Percentiles rank a stretch among this genome's conserved stretches.
These are phyloP conservation scores for Anguilla megastoma DNA, from an alignment of 2,797 vertebrate species.

Conservation along the genomic window DNA sequence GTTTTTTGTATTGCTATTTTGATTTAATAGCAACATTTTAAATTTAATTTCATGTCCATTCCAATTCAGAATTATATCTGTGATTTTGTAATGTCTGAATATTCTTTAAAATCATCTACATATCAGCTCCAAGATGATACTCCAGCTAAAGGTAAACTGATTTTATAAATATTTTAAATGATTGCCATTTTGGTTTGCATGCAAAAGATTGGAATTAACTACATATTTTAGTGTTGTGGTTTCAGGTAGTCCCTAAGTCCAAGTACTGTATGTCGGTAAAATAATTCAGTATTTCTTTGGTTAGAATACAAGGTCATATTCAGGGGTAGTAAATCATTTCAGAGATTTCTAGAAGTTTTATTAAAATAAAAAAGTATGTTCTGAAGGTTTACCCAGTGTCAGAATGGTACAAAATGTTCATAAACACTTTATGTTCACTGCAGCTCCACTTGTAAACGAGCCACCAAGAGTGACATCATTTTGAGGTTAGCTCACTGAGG, in stretches of 20 bases:
- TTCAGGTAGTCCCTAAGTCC: neutral
- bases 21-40: conserved; percentile 24
- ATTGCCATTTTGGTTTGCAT: conserved; percentile 1
- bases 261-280: neutral
- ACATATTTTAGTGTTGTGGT: neutral
- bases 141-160: neutral
- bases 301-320: neutral
- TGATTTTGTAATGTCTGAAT: neutral
- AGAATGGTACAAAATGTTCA: neutral
- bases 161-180: neutral
- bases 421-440: neutral
- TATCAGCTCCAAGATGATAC: neutral
- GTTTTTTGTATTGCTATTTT: neutral
- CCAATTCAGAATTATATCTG: neutral
- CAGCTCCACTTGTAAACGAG: neutral
- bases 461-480: neutral
- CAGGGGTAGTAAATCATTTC: neutral
- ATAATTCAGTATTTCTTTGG: neutral
- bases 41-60: conserved; percentile 33
- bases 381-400: neutral
- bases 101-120: neutral
- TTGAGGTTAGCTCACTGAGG: neutral
- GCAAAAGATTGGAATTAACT: neutral
- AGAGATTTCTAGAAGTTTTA: neutral
- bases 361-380: neutral